Percentiles rank a stretch among this genome's conserved stretches.
Evolutionary conservation across 2,888 invertebrate genomes (phyloP).

Genomic region (Furcula furcula): DNA sequence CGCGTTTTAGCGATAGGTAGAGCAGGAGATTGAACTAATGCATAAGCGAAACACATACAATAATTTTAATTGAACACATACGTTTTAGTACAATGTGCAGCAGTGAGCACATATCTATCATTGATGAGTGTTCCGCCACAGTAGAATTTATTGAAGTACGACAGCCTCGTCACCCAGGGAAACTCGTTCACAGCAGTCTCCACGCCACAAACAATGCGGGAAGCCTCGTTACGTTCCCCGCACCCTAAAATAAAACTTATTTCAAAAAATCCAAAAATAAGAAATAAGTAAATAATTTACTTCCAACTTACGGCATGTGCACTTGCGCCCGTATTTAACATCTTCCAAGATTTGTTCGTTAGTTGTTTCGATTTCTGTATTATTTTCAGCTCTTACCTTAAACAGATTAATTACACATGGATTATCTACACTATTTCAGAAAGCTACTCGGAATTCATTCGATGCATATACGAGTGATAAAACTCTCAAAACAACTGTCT

Average conservation of each 20-base stretch:
- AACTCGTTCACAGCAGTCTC: conserved; percentile 90
- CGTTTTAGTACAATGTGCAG: conserved; percentile 95
- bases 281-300: too few species aligned
- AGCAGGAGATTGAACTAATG: too few species aligned
- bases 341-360: conserved; percentile 21
- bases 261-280: not conserved
- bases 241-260: conserved; percentile 81
- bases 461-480: too few species aligned
- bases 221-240: conserved; percentile 91
- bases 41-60: too few species aligned
- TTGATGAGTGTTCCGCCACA: conserved; percentile 94
- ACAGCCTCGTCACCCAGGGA: conserved; percentile 94
- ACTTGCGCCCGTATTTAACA: conserved; percentile 40
- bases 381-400: conserved; percentile 33
- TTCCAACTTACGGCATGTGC: conserved; percentile 69
- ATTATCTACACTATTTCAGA: too few species aligned
- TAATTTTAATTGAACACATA: too few species aligned
- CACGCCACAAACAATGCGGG: conserved; percentile 91
- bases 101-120: conserved; percentile 92
- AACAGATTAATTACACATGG: too few species aligned
- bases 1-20: too few species aligned
- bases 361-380: conserved; percentile 6
- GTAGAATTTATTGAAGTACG: conserved; percentile 93
- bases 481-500: too few species aligned
- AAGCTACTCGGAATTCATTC: too few species aligned